phyloP scores from a whole-genome alignment of 92 coral and sea anemone species.

The Siderastrea siderea region DNA sequence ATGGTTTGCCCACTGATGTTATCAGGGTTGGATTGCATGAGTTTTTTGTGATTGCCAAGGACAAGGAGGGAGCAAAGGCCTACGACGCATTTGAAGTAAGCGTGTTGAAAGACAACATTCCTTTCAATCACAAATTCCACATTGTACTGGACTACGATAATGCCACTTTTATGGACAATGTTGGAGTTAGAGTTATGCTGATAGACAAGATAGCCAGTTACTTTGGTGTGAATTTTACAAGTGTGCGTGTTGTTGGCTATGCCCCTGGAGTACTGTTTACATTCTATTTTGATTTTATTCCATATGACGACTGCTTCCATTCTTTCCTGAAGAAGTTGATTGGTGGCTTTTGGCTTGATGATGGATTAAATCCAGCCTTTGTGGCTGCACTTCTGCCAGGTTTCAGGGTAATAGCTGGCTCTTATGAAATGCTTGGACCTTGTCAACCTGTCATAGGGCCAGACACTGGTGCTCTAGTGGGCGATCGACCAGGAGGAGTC shows the following conservation, averaged over 20 bases:
- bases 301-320: constrained; percentile 65
- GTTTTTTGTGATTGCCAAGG: constrained; percentile 76
- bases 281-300: constrained; percentile 77
- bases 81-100: constrained; percentile 78
- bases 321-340: constrained; percentile 27
- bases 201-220: constrained; percentile 75
- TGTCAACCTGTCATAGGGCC: constrained; percentile 48
- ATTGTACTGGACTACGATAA: constrained; percentile 73
- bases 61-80: constrained; percentile 73
- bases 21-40: constrained; percentile 62
- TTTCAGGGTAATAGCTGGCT: constrained; percentile 74
- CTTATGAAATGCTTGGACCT: constrained; percentile 65
- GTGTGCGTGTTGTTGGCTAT: constrained; percentile 76
- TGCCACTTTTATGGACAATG: constrained; percentile 80
- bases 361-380: constrained; percentile 69
- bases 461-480: constrained; percentile 56
- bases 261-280: constrained; percentile 80
- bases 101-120: constrained; percentile 67
- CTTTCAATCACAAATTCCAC: constrained; percentile 76
- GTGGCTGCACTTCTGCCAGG: constrained; percentile 70
- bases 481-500: constrained; percentile 73
- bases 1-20: constrained; percentile 78
- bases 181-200: constrained; percentile 75
- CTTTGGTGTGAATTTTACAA: constrained; percentile 77
- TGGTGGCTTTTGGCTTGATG: constrained; percentile 51